A percentile compares a stretch with the other conserved stretches of the same genome.
Conservation (phyloP, 1,140 invertebrate genomes). For the Riptortus pedestris region DNA sequence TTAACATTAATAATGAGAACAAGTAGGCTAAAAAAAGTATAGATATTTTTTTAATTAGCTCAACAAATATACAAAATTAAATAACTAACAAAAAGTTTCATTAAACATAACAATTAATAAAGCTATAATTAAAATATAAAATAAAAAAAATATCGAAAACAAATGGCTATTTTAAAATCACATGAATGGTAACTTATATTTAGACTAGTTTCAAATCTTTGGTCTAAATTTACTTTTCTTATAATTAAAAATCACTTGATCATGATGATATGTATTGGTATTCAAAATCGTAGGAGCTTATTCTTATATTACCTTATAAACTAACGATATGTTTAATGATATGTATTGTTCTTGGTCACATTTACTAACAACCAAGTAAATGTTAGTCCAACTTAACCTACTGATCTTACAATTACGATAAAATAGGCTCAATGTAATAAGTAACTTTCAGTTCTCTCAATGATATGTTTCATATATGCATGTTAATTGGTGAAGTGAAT, state of each 20-base stretch:
- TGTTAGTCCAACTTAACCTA: conserved; percentile 11
- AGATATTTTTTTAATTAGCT: too few relatives aligned
- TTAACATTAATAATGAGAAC: too few relatives aligned
- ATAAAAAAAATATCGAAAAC: too few relatives aligned
- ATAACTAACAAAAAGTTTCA: background rate
- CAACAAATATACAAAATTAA: too few relatives aligned
- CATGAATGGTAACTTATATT: background rate
- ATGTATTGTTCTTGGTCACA: conserved; percentile 27
- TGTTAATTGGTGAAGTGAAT: too few relatives aligned
- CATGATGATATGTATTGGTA: conserved; percentile 10
- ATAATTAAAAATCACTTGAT: conserved; percentile 10
- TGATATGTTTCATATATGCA: too few relatives aligned
- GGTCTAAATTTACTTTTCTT: background rate
- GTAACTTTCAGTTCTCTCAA: conserved; percentile 14
- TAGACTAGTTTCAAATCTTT: conserved; percentile 5
- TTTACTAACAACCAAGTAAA: conserved; percentile 18
- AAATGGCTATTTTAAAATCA: too few relatives aligned
- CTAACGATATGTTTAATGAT: conserved; percentile 24
- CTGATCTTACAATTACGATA: background rate
- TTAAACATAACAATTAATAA: background rate
- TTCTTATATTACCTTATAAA: conserved; percentile 31
- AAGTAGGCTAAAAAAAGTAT: too few relatives aligned
- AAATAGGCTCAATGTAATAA: conserved; percentile 2
- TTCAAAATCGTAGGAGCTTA: background rate
- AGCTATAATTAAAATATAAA: too few relatives aligned